These are phyloP conservation scores for Ageneiosus marmoratus DNA, from an alignment of 2,113 vertebrate species.

Conservation along the genomic window DNA sequence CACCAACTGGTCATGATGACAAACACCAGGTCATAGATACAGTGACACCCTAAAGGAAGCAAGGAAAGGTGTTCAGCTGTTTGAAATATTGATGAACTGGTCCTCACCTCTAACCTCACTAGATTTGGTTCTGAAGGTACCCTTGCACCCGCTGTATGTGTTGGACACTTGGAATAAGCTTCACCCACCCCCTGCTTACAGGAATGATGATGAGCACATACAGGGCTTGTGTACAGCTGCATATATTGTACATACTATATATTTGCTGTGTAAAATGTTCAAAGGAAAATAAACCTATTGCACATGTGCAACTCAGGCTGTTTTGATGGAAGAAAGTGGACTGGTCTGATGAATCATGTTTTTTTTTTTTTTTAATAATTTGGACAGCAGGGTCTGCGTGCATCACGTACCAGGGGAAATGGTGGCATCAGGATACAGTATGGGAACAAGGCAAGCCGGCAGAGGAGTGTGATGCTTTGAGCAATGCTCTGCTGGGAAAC, in stretches of 20 bases:
- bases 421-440: no score
- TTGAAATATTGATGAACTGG: neutral
- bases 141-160: neutral
- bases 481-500: no score
- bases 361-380: no score
- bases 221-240: neutral
- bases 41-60: neutral
- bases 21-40: neutral
- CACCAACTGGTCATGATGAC: slow-evolving; percentile 41
- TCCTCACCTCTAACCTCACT: neutral
- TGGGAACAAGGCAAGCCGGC: no score
- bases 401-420: no score
- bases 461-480: no score
- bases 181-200: neutral
- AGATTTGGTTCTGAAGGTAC: neutral
- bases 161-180: neutral
- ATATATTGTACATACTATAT: neutral
- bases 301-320: neutral
- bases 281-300: neutral
- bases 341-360: no score
- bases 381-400: neutral
- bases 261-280: no score
- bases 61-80: neutral
- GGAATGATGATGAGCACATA: neutral
- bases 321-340: neutral